A percentile compares a stretch with the other conserved stretches of the same genome.
These are phyloP conservation scores for Hydrocynus forskahlii DNA, from an alignment of 2,797 vertebrate genomes.

Conservation along the genomic window DNA sequence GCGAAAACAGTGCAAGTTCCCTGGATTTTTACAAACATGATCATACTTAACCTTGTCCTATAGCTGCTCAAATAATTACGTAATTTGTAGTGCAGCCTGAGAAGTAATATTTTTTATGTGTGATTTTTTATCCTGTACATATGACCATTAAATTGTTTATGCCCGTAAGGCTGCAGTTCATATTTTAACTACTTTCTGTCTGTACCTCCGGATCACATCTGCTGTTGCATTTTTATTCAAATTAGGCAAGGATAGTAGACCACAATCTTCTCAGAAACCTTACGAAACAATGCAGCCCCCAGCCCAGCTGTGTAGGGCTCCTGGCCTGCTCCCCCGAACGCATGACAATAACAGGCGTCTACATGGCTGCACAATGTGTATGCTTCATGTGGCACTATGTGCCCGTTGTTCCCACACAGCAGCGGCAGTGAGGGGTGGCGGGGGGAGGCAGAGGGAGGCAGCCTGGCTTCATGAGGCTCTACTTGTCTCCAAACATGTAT, in stretches of 20 bases:
- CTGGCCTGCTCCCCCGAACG: constrained; percentile 10
- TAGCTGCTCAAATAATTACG: too few species aligned
- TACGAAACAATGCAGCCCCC: constrained; percentile 29
- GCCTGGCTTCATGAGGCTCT: constrained; percentile 29
- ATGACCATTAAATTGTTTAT: too few species aligned
- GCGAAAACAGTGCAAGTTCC: too few species aligned
- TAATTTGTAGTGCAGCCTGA: too few species aligned
- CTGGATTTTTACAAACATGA: too few species aligned
- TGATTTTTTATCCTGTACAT: too few species aligned
- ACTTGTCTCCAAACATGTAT: constrained; percentile 44
- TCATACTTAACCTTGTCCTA: too few species aligned
- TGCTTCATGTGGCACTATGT: constrained; percentile 67
- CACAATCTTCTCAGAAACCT: background rate
- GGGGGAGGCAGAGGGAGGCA: constrained; percentile 3
- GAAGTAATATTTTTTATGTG: too few species aligned
- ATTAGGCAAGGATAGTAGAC: background rate
- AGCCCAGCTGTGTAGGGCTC: constrained; percentile 19
- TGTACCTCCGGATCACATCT: background rate
- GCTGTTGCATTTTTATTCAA: background rate
- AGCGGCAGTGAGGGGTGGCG: constrained; percentile 16
- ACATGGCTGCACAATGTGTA: constrained; percentile 64
- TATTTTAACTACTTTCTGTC: background rate
- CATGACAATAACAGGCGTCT: constrained; percentile 53
- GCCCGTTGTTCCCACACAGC: constrained; percentile 73
- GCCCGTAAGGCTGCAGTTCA: background rate